Conservation (phyloP, 2,888 invertebrate genomes). For the Campopleginae sp. region DNA sequence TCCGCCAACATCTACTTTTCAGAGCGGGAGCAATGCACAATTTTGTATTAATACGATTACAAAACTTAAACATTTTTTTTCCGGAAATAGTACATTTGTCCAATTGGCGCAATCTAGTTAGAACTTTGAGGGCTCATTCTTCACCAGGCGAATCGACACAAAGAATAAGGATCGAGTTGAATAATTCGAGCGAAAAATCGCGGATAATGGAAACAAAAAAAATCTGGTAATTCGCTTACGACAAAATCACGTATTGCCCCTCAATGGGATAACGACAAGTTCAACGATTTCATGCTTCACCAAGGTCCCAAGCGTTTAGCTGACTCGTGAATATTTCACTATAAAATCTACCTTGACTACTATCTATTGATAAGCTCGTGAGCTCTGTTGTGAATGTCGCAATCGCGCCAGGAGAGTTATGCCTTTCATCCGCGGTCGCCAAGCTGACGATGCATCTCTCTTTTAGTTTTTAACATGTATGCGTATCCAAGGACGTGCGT, state of each 20-base stretch:
- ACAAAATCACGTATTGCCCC: not conserved
- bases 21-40: too few relatives aligned
- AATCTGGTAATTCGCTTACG: not conserved
- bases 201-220: too few relatives aligned
- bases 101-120: too few relatives aligned
- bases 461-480: conserved; percentile 3
- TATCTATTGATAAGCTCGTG: conserved; percentile 33
- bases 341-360: conserved; percentile 19
- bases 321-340: not conserved
- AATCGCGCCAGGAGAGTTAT: conserved; percentile 40
- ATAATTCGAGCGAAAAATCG: not conserved
- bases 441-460: conserved; percentile 62
- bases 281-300: not conserved
- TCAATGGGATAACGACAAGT: too few relatives aligned
- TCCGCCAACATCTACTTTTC: too few relatives aligned
- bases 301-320: not conserved
- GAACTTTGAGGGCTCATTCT: too few relatives aligned
- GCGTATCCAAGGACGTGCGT: not conserved
- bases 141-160: too few relatives aligned
- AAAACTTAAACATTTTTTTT: too few relatives aligned
- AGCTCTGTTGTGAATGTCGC: conserved; percentile 11
- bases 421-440: conserved; percentile 50
- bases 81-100: too few relatives aligned
- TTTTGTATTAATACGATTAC: too few relatives aligned
- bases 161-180: not conserved